Percentiles rank a stretch among this genome's conserved stretches.
phyloP scores from a whole-genome alignment of 2,113 vertebrate genomes.

The Salminus brasiliensis region DNA sequence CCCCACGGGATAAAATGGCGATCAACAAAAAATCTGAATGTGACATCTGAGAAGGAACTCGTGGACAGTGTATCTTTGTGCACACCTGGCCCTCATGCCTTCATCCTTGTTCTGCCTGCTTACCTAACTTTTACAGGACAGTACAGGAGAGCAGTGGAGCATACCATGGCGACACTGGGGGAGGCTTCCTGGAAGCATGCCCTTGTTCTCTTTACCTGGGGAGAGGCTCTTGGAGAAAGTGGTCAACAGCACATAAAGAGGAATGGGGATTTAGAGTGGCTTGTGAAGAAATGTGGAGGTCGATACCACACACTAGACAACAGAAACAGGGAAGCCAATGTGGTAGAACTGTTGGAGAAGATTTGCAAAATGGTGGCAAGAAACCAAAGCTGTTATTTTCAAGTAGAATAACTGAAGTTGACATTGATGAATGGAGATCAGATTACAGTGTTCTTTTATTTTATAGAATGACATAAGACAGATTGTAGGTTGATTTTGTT shows the following conservation, averaged over 20 bases:
- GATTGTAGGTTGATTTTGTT: background rate
- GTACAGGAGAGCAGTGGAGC: conserved; percentile 63
- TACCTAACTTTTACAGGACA: conserved; percentile 68
- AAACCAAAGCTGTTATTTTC: conserved; percentile 41
- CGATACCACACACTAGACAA: conserved; percentile 63
- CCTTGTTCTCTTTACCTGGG: conserved; percentile 72
- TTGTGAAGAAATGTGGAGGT: conserved; percentile 64
- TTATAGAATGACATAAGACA: background rate
- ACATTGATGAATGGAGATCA: background rate
- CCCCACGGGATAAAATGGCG: conserved; percentile 66
- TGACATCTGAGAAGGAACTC: conserved; percentile 35
- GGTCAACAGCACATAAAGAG: conserved; percentile 70
- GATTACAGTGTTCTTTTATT: background rate
- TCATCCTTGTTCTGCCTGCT: conserved; percentile 71
- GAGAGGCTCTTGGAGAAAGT: conserved; percentile 69
- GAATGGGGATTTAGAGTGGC: conserved; percentile 63
- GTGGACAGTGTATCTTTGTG: conserved; percentile 54
- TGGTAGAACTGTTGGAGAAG: conserved; percentile 62
- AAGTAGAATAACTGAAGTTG: conserved; percentile 10
- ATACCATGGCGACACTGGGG: conserved; percentile 55
- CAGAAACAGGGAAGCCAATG: conserved; percentile 39
- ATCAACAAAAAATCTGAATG: conserved; percentile 45
- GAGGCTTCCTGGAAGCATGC: conserved; percentile 62
- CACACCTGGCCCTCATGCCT: conserved; percentile 58
- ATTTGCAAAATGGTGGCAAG: conserved; percentile 59